Evolutionary conservation across 2,113 vertebrate genomes (phyloP).

Genomic region (Esox niger): DNA sequence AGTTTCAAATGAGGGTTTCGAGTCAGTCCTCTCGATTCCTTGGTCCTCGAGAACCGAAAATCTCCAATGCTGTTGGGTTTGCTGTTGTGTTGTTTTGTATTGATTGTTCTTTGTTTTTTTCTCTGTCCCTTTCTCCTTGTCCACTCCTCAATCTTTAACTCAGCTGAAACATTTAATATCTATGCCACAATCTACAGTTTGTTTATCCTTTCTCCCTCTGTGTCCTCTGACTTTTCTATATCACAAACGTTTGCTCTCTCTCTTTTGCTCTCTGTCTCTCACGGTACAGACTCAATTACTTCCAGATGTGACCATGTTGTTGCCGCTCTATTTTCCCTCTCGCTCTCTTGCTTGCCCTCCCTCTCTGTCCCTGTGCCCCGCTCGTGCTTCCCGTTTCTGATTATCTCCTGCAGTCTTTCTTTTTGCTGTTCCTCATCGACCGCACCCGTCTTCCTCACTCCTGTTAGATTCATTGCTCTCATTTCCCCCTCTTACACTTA

Average conservation of each 20-base stretch:
- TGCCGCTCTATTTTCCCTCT: conserved; percentile 28
- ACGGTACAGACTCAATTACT: conserved; percentile 50
- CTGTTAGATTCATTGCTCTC: conserved; percentile 8
- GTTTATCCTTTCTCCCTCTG: not conserved
- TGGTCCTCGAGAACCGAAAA: not conserved
- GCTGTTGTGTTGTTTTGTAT: not conserved
- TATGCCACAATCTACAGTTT: not conserved
- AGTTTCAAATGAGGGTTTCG: too few relatives aligned
- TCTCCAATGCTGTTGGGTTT: not conserved
- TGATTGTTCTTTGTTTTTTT: not conserved
- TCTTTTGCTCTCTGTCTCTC: conserved; percentile 14
- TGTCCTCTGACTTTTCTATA: not conserved
- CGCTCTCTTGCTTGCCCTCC: conserved; percentile 11
- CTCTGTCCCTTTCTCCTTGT: not conserved
- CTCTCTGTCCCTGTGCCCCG: conserved; percentile 1
- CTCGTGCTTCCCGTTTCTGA: conserved; percentile 30
- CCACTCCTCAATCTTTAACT: not conserved
- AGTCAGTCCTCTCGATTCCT: not conserved
- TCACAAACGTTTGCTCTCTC: not conserved
- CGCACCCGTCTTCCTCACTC: not conserved
- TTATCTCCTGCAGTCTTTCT: not conserved
- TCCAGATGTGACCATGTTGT: conserved; percentile 68
- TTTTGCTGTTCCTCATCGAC: conserved; percentile 4
- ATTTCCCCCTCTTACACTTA: conserved; percentile 1
- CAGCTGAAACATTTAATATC: not conserved